Evolutionary conservation across 2,113 vertebrate species (phyloP).

Genomic region (Hypanus sabinus): DNA sequence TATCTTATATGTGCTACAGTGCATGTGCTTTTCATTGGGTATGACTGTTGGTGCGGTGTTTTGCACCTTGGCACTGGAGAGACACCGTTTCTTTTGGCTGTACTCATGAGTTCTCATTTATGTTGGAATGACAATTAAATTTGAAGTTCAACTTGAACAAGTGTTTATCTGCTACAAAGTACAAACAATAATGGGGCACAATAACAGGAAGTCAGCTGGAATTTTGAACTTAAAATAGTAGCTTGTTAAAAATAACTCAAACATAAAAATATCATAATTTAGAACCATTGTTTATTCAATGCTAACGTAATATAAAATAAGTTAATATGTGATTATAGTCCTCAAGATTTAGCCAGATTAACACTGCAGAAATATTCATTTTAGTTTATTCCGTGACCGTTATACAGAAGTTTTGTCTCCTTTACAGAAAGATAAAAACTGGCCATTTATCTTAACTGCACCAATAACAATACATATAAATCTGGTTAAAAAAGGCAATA

Average conservation of each 20-base stretch:
- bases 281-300: background rate
- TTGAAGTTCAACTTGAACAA: no score
- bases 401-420: background rate
- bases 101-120: no score
- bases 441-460: background rate
- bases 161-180: background rate
- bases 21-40: no score
- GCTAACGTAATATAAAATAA: background rate
- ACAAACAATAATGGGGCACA: background rate
- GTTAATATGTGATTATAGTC: background rate
- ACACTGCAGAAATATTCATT: background rate
- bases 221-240: background rate
- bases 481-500: background rate
- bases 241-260: background rate
- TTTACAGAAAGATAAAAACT: no score
- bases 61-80: no score
- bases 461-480: background rate
- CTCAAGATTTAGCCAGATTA: background rate
- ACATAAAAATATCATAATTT: background rate
- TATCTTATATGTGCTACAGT: no score
- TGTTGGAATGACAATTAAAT: no score
- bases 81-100: no score
- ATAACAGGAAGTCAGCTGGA: conserved; percentile 25
- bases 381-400: background rate
- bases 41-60: no score